These are phyloP conservation scores for Symphodus melops DNA, from an alignment of 2,113 vertebrate species.

Conservation along the genomic window DNA sequence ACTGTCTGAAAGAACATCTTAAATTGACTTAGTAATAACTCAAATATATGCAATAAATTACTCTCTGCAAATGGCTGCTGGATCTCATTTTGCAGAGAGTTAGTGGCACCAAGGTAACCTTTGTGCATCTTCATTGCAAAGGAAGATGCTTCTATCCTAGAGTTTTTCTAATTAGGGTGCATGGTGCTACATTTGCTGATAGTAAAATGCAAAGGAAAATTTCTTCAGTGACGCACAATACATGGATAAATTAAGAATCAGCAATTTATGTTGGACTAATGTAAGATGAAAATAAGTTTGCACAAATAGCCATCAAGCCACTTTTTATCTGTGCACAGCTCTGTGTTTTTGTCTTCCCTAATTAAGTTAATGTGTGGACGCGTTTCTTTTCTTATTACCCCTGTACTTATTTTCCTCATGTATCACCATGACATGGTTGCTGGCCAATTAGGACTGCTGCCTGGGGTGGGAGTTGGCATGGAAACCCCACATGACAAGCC, in stretches of 20 bases:
- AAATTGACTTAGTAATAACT: conserved; percentile 27
- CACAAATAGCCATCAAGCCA: conserved; percentile 26
- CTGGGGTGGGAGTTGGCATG: conserved; percentile 55
- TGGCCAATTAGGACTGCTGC: conserved; percentile 48
- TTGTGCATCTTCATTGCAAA: conserved; percentile 5
- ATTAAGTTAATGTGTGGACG: conserved; percentile 18
- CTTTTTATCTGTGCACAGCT: conserved; percentile 8
- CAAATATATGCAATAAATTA: conserved; percentile 32
- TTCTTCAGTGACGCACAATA: conserved; percentile 7
- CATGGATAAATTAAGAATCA: conserved; percentile 26
- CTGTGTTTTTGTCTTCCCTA: conserved; percentile 17
- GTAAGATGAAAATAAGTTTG: conserved; percentile 13
- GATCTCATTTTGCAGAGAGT: conserved; percentile 15
- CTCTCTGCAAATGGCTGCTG: not conserved
- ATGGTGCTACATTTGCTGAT: not conserved
- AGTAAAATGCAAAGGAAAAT: not conserved
- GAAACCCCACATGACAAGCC: conserved; percentile 45
- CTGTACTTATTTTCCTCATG: not conserved
- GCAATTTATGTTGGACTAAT: conserved; percentile 9
- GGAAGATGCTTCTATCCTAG: conserved; percentile 8
- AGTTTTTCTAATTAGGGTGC: conserved; percentile 6
- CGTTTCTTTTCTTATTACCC: conserved; percentile 1
- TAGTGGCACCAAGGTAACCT: conserved; percentile 26
- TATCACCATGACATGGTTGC: conserved; percentile 25
- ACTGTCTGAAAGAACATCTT: not conserved